These are phyloP conservation scores for Camelus dromedarius DNA, from an alignment of 2,113 vertebrate species.

Conservation along the genomic window DNA sequence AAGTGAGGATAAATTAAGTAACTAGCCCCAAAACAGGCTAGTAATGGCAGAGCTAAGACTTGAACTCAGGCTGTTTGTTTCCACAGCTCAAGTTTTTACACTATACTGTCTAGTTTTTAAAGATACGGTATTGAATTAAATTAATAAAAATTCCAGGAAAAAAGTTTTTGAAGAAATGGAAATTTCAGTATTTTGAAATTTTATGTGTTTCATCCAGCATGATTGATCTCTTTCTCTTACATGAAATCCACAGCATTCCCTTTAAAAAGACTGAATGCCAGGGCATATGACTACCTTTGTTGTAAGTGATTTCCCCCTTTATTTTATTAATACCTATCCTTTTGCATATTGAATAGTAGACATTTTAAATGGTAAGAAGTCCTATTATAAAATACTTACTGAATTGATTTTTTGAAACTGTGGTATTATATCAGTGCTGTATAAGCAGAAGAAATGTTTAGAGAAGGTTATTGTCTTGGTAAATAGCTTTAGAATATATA, in stretches of 20 bases:
- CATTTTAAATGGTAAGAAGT: constrained; percentile 62
- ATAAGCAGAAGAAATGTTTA: constrained; percentile 66
- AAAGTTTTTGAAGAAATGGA: constrained; percentile 37
- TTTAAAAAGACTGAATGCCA: constrained; percentile 36
- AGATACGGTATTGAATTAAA: not conserved
- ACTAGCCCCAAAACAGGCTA: not conserved
- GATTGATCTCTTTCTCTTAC: constrained; percentile 39
- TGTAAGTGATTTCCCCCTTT: constrained; percentile 20
- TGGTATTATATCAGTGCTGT: constrained; percentile 54
- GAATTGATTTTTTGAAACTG: constrained; percentile 67
- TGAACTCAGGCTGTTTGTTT: not conserved
- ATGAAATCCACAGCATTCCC: not conserved
- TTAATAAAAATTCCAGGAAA: not conserved
- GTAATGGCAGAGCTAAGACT: not conserved
- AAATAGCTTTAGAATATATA: constrained; percentile 39
- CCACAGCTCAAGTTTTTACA: not conserved
- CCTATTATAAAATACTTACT: constrained; percentile 64
- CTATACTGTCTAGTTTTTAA: not conserved
- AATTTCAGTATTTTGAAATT: constrained; percentile 48
- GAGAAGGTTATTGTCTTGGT: constrained; percentile 51
- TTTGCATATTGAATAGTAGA: constrained; percentile 29
- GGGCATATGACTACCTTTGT: not conserved
- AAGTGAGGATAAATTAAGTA: not conserved
- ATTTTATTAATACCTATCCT: constrained; percentile 64
- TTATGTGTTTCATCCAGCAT: constrained; percentile 31